Base-by-base conservation (phyloP, 2,888 invertebrate species). In the Callinectes sapidus region DNA sequence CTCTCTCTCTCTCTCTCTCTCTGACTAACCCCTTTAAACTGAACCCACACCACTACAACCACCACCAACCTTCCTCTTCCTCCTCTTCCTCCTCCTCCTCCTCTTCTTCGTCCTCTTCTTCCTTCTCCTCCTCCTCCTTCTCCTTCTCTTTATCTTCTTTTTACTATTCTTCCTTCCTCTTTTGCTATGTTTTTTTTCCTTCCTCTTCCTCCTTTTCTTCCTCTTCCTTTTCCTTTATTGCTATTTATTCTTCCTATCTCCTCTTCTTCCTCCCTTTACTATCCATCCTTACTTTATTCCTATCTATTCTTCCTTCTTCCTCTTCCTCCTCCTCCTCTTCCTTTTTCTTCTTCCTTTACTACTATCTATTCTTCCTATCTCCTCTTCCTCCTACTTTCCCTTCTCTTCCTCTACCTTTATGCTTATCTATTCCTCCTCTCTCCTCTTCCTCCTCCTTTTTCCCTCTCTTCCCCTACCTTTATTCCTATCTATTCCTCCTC, bases 1-100 rank as follows among this genome's bases (percentile, higher is more conserved):
- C 85, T 86, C 85, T 89, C 89, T 89, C 89, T 89, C 89, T 61
- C 61, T 89, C 61, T 89, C 28, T 23, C 87, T 48, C 87, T 28
- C 28, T 87, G 42, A 39, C 87, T 28, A 39, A 87, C 42, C 39
- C 39, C 71, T 71, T 71, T 71, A 71, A 71, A 71, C 16, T 48
- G n/a, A 1, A 48, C 48, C 48, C 23, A 39, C 32, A 87, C 87
- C 54, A 48, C 48, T 13, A 87, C 39, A 54, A 39, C 48, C 23
- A n/a, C 42, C 42, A 39, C 42, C 87, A 23, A 32, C 23, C 86
- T 13, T 23, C 42, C 85, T 39, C 85, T 14, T 42, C 23, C 39
- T 86, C 85, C 39, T 86, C 39, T 39, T 23, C 42, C 39, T 86
- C 35, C 39, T 42, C 16, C 42, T 86, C 23, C 85, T 42, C 85